Evolutionary conservation across 1,140 invertebrate genomes (phyloP).

Genomic region (Drosophila prosaltans): DNA sequence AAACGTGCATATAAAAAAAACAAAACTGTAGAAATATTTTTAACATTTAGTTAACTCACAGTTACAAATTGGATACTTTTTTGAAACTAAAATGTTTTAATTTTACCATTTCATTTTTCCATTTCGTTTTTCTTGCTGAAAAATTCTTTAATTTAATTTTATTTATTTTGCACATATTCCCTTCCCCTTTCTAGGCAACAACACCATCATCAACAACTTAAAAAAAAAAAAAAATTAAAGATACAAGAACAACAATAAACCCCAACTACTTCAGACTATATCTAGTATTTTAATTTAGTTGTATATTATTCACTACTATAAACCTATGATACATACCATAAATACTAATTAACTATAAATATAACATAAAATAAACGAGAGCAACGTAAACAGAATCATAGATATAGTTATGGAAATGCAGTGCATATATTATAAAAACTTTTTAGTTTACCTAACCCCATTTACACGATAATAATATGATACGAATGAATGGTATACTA

Average conservation of each 20-base stretch:
- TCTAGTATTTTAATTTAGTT: conserved; percentile 50
- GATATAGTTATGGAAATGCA: conserved; percentile 36
- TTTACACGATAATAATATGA: conserved; percentile 13
- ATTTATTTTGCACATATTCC: conserved; percentile 21
- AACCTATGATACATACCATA: conserved; percentile 56
- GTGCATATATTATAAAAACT: conserved; percentile 50
- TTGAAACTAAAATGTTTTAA: background rate
- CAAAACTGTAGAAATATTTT: conserved; percentile 6
- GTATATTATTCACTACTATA: conserved; percentile 37
- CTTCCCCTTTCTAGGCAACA: conserved; percentile 31
- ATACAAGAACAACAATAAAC: background rate
- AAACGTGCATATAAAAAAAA: conserved; percentile 43
- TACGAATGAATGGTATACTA: conserved; percentile 46
- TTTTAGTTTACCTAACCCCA: conserved; percentile 34
- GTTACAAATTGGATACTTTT: conserved; percentile 1
- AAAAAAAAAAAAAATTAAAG: conserved; percentile 18
- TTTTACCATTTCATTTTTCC: conserved; percentile 22
- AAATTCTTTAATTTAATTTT: conserved; percentile 23
- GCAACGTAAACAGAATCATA: conserved; percentile 26
- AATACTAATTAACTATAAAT: conserved; percentile 38
- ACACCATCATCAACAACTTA: conserved; percentile 19
- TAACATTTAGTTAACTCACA: background rate
- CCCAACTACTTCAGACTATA: conserved; percentile 16
- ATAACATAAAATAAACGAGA: conserved; percentile 47
- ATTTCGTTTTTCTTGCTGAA: background rate